Percentiles rank a stretch among this genome's conserved stretches.
Evolutionary conservation across 2,888 invertebrate genomes (phyloP).

Genomic region (Drosophila prolongata): DNA sequence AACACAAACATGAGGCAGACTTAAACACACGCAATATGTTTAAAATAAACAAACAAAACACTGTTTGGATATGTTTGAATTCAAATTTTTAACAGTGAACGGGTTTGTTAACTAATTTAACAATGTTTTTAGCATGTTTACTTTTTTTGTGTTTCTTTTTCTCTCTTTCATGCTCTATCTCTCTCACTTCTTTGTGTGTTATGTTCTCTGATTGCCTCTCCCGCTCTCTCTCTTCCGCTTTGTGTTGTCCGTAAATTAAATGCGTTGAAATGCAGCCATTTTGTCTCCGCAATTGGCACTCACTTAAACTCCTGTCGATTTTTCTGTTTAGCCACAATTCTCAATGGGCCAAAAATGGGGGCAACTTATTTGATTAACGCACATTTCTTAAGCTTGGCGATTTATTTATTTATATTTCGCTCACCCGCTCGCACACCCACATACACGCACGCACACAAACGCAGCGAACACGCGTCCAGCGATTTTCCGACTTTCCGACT

Average conservation of each 20-base stretch:
- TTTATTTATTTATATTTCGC: conserved; percentile 29
- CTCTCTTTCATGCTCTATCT: conserved; percentile 17
- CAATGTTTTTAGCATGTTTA: conserved; percentile 37
- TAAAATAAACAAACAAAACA: not conserved
- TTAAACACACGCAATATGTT: not conserved
- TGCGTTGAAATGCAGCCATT: conserved; percentile 76
- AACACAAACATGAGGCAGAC: not conserved
- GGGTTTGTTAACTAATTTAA: conserved; percentile 52
- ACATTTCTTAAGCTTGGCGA: conserved; percentile 19
- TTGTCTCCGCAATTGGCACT: conserved; percentile 48
- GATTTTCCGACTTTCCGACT: conserved; percentile 46
- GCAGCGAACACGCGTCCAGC: conserved; percentile 49
- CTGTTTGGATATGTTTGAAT: not conserved
- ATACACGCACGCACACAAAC: conserved; percentile 44
- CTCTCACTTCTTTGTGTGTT: conserved; percentile 55
- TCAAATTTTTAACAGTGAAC: not conserved
- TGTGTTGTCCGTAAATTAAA: conserved; percentile 60
- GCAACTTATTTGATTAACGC: conserved; percentile 17
- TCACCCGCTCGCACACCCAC: conserved; percentile 16
- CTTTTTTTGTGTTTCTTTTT: conserved; percentile 12
- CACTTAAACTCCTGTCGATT: conserved; percentile 34
- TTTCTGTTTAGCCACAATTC: conserved; percentile 30
- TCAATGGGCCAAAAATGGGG: conserved; percentile 20
- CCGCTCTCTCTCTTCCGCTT: conserved; percentile 9
- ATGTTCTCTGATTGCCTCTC: conserved; percentile 52